These are phyloP conservation scores for Coracopsis vasa DNA, from an alignment of 2,113 vertebrate species.

Conservation along the genomic window DNA sequence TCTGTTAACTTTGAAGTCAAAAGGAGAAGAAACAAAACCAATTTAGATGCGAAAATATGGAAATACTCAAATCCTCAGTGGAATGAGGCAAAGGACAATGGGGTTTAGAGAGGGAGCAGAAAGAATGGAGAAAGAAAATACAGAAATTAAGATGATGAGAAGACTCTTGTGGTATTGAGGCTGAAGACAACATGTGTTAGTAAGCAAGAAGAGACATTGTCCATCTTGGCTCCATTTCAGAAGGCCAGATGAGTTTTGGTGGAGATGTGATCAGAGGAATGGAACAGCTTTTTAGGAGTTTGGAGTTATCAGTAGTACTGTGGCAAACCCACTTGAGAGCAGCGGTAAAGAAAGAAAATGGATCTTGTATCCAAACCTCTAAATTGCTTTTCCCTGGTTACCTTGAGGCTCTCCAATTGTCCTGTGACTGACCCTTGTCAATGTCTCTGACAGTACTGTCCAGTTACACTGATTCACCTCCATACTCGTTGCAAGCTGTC, in stretches of 20 bases:
- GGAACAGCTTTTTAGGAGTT: not conserved
- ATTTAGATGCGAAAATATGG: not conserved
- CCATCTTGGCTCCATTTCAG: not conserved
- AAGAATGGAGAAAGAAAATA: not conserved
- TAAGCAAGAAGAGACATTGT: not conserved
- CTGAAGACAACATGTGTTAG: not conserved
- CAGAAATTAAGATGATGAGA: not conserved
- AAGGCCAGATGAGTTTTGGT: not conserved
- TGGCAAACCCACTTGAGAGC: accelerated
- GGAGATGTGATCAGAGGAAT: not conserved
- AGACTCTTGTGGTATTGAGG: not conserved
- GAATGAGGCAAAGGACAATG: not conserved
- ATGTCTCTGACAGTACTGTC: not conserved
- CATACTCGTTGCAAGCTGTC: accelerated
- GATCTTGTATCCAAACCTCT: accelerated
- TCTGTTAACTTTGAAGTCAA: not conserved
- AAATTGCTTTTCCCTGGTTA: not conserved
- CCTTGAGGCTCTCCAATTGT: not conserved
- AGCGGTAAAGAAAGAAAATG: not conserved
- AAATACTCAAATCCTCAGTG: not conserved
- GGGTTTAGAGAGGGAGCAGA: not conserved
- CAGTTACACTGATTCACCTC: not conserved
- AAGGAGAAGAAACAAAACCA: not conserved
- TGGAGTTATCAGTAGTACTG: not conserved
- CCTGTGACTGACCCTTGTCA: not conserved